Base-by-base conservation (phyloP, 2,113 vertebrate species). In the Salminus brasiliensis region DNA sequence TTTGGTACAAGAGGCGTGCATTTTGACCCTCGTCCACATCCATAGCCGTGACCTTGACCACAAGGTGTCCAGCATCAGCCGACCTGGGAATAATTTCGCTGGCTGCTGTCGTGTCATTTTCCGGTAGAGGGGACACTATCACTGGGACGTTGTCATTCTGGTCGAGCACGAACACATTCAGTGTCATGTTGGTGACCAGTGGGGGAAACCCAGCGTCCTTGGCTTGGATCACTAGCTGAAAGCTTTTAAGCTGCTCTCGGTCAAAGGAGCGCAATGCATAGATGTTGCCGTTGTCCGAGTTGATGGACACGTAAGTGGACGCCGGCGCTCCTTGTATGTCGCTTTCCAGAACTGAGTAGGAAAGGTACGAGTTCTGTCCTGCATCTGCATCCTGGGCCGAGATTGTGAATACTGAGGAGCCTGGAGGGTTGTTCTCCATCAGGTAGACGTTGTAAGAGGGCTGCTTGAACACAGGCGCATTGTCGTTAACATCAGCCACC, bases 21-120 rank as follows among this genome's bases (percentile, higher is more conserved):
- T 97, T 96, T 29, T 95, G 93, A n/a, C 95, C 94, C 0, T 91
- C 89, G 2, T 96, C 95, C 0, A 92, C 92, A 29, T 96, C 95
- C 78, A 88, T 87, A 0, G 95, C 95, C 0, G 88, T 90, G 79
- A 97, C 88, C 0, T 92, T 94, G 7, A 91, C 90, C 45, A 96
- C 92, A 0, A 96, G 85, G 86, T 94, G 93, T 15, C 95, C 95
- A 0, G 94, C 91, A 9, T 95, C 88, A 0, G 86, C 95, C 0
- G 91, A 91, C 0, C 91, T 91, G 0, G 95, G 94, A 67, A 96
- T 92, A 1, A 88, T 79, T 68, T 92, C 89, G 0, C 85, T 87
- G 0, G 94, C 92, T 0, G 94, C 92, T 0, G 88, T 71, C 0
- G 94, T 93, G 63, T 93, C 93, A 0, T 97, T 97, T 27, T 79